These are phyloP conservation scores for Vidua chalybeata DNA, from an alignment of 2,113 vertebrate species.

Conservation along the genomic window DNA sequence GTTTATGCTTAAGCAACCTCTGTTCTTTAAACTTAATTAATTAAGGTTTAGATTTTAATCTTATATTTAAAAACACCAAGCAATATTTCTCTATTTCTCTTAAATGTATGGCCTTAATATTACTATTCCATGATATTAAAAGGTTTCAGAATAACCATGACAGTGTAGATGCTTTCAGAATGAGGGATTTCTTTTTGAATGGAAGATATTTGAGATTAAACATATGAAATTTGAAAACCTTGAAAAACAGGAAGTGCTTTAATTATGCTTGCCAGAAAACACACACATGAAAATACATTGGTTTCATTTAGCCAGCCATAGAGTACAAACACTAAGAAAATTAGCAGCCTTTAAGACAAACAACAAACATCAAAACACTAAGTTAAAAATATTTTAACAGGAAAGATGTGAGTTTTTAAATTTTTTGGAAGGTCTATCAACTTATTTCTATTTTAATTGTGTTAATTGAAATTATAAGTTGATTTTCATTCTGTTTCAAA, in stretches of 20 bases:
- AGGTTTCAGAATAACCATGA: neutral
- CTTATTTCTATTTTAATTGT: neutral
- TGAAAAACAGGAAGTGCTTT: neutral
- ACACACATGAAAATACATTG: neutral
- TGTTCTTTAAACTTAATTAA: neutral
- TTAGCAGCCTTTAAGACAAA: neutral
- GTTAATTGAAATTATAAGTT: neutral
- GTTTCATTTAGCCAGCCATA: neutral
- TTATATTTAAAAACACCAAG: neutral
- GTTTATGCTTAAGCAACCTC: neutral
- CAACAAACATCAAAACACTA: neutral
- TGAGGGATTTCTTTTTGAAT: neutral
- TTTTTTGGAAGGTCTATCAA: neutral
- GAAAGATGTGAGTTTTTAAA: neutral
- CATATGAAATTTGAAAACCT: neutral
- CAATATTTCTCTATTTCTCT: neutral
- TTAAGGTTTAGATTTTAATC: neutral
- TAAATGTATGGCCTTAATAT: neutral
- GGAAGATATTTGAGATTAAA: neutral
- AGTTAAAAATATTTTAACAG: neutral
- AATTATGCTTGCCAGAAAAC: neutral
- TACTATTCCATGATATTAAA: neutral
- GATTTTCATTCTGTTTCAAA: neutral
- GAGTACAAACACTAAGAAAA: neutral
- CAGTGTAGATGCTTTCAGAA: neutral